Evolutionary conservation across 2,888 invertebrate genomes (phyloP), one percentile per base, ranked within the genome.

Genomic region (Xestobium rufovillosum): DNA sequence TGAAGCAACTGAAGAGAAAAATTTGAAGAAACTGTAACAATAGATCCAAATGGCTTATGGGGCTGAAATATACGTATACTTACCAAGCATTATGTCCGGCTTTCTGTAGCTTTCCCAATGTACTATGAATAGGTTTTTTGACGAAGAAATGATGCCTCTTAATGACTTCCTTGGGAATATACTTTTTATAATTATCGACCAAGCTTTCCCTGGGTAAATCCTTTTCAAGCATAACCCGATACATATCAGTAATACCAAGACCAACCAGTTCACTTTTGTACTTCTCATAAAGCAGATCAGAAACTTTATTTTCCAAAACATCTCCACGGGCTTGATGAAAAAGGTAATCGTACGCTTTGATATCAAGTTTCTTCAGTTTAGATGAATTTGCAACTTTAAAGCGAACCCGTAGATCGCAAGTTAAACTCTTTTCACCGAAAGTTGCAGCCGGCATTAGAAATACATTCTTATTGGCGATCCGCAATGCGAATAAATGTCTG

Each of bases 201-300:
- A 90, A 77, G 38, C 73, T 73, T 44, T 81, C 81, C 33, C 74
- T 66, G 0, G 76, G 66, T 42, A 79, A 63, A 36, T 78, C 75
- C 49, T 81, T 78, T 57, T 89, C 88, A n/a, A 83, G 61, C 66
- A 83, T 80, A 25, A 84, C 82, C 47, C 89, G 76, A 41, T 77
- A 83, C 87, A 92, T 90, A 61, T 91, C 90, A 34, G 84, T 78
- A 36, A 89, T 87, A 6, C 87, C 87, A 34, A 92, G 68, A 0
- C 92, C 92, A 36, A 90, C 69, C 2, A 89, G 71, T 63, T 87
- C 82, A 40, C 79, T 73, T 57, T 82, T 82, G 52, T 81, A 77
- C 39, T 80, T 79, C 34, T 85, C 83, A 63, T 83, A 86, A 41
- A 79, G 73, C 41, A 88, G 78, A 59, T 88, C 88, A 4, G 80